Percentiles rank a stretch among this genome's conserved stretches.
Conservation (phyloP, 2,888 invertebrate species). For the Hoplodrina ambigua region DNA sequence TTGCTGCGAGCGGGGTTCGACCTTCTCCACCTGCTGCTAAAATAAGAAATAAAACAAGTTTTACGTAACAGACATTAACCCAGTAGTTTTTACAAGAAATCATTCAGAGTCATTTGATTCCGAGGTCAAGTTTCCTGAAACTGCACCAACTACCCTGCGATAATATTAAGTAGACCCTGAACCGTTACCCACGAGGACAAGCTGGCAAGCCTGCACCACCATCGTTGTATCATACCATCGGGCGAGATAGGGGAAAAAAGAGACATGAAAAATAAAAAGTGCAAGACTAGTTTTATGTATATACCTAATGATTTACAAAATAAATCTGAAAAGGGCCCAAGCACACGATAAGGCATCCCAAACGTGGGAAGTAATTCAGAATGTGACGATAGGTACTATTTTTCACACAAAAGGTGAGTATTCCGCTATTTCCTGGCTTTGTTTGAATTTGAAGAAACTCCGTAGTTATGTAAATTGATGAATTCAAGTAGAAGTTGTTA, state of each 20-base stretch:
- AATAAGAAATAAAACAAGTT: too few relatives aligned
- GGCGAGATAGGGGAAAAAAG: background rate
- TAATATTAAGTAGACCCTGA: too few relatives aligned
- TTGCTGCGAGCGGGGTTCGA: too few relatives aligned
- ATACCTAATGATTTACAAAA: background rate
- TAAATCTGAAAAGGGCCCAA: conserved; percentile 9
- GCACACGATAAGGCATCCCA: background rate
- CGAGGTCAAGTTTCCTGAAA: background rate
- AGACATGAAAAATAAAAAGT: background rate
- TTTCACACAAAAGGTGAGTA: background rate
- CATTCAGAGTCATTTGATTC: background rate
- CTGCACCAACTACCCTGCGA: background rate
- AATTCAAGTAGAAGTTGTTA: conserved; percentile 1
- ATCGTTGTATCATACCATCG: too few relatives aligned
- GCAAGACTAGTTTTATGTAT: background rate
- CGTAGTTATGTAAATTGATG: conserved; percentile 10
- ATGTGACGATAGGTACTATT: conserved; percentile 10
- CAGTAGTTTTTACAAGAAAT: background rate
- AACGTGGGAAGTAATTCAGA: conserved; percentile 5
- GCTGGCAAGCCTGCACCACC: too few relatives aligned
- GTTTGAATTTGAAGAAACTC: conserved; percentile 31
- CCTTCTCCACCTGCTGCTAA: too few relatives aligned
- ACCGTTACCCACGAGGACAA: too few relatives aligned
- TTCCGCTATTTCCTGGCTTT: conserved; percentile 31
- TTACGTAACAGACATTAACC: too few relatives aligned